Base-by-base conservation (phyloP, 1,140 invertebrate species). In the Globodera rostochiensis region DNA sequence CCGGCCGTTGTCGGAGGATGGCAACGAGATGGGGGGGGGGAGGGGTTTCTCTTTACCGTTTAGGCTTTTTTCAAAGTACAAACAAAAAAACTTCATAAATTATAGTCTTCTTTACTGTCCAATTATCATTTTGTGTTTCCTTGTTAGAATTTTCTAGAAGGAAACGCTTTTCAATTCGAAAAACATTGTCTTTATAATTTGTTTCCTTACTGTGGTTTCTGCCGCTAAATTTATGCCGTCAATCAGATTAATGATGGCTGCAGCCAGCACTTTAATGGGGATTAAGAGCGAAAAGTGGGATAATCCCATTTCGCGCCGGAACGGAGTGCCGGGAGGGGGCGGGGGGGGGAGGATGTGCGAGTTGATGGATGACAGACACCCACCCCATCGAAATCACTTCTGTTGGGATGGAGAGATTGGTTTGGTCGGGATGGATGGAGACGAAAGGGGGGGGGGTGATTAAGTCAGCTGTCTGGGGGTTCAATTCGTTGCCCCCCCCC, bases 201-300 rank as follows among this genome's bases (percentile, higher is more conserved):
- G 25, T 36, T 50, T 50, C 50, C 50, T 69, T 69, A 36, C 19
- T 6, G 66, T 69, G 66, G 19, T 69, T n/a, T 69, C 66, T 7
- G n/a, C 66, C 66, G 36, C 7, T 71, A 36, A 71, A 36, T 21
- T 19, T 11, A 7, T 71, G 25, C 11, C 69, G 46, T 71, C n/a
- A 71, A 71, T 71, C 69, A 71, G 69, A 9, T 71, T 71, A 71
- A 71, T 71, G 69, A 69, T 69, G 66, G 36, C 46, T 71, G 6
- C 9, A 36, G 21, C 0, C 6, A 47, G 25, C 69, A 36, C 21
- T 71, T 71, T 36, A 36, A n/a, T 45, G 19, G 67, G 21, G 25
- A 71, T 25, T 71, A 71, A 6, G 69, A 13, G 21, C 9, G 25
- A 25, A 71, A 71, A 36, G 25, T 71, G 69, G 69, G 69, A 71